Conservation (phyloP, 1,140 invertebrate species). For the Conus betulinus region DNA sequence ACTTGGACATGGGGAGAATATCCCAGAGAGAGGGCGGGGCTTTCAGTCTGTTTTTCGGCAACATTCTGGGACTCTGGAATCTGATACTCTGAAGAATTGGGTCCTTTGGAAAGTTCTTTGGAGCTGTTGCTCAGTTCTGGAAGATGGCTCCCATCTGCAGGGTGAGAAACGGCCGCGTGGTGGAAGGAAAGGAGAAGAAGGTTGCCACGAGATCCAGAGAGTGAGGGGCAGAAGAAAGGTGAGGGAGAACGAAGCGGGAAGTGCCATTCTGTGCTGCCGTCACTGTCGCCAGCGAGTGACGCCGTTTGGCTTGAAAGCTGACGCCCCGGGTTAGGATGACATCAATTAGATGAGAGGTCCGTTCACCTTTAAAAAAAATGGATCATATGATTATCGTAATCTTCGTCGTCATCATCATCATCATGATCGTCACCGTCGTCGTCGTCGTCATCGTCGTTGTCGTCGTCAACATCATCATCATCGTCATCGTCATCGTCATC, state of each 20-base stretch:
- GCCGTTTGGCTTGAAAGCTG: no score
- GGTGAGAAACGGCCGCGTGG: not conserved
- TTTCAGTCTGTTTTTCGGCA: not conserved
- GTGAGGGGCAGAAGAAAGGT: not conserved
- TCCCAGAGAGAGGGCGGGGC: not conserved
- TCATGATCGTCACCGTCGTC: no score
- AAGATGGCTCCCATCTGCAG: not conserved
- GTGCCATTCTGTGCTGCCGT: not conserved
- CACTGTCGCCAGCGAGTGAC: not conserved
- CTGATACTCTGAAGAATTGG: not conserved
- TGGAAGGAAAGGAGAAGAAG: not conserved
- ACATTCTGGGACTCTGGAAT: not conserved
- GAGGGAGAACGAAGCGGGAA: not conserved
- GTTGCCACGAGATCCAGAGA: not conserved
- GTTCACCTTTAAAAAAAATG: no score
- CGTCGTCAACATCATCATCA: no score
- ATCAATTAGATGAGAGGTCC: no score
- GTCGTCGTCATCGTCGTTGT: no score
- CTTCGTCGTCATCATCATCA: no score
- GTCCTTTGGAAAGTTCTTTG: not conserved
- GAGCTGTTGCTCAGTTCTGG: not conserved
- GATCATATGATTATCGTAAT: no score
- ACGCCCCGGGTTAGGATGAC: no score
- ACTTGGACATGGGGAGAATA: not conserved
- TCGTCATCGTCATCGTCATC: no score